A percentile compares a stretch with the other conserved stretches of the same genome.
Conservation (phyloP, 1,140 invertebrate genomes). For the Cataglyphis hispanica region DNA sequence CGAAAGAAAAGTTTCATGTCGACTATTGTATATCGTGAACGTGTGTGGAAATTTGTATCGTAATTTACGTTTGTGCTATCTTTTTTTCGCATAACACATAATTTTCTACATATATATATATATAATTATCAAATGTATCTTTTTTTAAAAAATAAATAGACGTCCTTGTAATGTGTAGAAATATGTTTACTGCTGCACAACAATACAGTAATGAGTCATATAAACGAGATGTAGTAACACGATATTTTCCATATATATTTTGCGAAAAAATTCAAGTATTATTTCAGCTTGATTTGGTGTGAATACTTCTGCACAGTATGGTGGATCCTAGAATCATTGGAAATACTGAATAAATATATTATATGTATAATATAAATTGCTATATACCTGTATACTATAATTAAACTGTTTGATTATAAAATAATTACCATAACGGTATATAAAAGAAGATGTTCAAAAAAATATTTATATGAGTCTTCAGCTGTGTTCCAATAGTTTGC, state of each 20-base stretch:
- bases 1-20: background rate
- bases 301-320: conserved; percentile 77
- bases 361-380: background rate
- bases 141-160: conserved; percentile 48
- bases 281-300: conserved; percentile 70
- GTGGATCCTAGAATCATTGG: conserved; percentile 73
- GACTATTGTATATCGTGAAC: conserved; percentile 6
- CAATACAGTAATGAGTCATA: conserved; percentile 72
- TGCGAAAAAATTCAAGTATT: conserved; percentile 75
- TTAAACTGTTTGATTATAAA: conserved; percentile 2
- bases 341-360: background rate
- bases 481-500: conserved; percentile 70
- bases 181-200: background rate
- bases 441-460: conserved; percentile 73
- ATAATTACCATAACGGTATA: conserved; percentile 69
- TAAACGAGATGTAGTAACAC: conserved; percentile 74
- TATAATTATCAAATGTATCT: conserved; percentile 20
- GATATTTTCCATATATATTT: conserved; percentile 77
- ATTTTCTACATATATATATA: conserved; percentile 37
- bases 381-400: background rate
- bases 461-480: conserved; percentile 75
- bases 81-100: conserved; percentile 7
- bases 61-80: conserved; percentile 17
- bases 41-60: conserved; percentile 33
- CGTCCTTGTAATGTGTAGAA: conserved; percentile 4